These are phyloP conservation scores for Muntiacus muntjak DNA, from an alignment of 2,113 vertebrate species.

Conservation along the genomic window DNA sequence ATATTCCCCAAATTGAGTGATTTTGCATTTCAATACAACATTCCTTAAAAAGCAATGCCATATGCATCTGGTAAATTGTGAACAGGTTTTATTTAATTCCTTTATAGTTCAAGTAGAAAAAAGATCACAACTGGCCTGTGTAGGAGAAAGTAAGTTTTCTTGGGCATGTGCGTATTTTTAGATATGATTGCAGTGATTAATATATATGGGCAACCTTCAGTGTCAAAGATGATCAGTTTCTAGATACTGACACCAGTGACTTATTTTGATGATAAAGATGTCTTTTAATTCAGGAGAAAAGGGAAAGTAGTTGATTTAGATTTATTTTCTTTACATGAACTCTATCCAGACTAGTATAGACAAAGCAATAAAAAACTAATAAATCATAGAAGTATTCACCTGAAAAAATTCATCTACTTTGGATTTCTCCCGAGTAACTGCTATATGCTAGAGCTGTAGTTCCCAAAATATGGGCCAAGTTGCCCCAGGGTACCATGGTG, in stretches of 20 bases:
- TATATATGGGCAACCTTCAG: not conserved
- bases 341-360: not conserved
- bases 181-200: not conserved
- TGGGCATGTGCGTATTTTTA: not conserved
- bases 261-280: not conserved
- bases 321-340: not conserved
- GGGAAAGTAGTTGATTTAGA: not conserved
- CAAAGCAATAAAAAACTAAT: not conserved
- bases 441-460: not conserved
- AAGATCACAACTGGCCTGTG: not conserved
- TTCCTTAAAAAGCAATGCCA: not conserved
- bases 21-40: slow-evolving; percentile 28
- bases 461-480: not conserved
- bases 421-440: not conserved
- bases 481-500: not conserved
- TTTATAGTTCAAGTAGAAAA: not conserved
- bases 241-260: not conserved
- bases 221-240: not conserved
- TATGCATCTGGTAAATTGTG: slow-evolving; percentile 4
- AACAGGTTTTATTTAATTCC: slow-evolving; percentile 47
- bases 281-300: not conserved
- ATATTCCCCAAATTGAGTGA: not conserved
- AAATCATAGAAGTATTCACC: not conserved
- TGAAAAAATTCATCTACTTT: not conserved
- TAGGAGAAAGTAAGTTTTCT: not conserved